A percentile compares a stretch with the other conserved stretches of the same genome.
Evolutionary conservation across 2,113 vertebrate genomes (phyloP).

Genomic region (Ammospiza caudacuta): DNA sequence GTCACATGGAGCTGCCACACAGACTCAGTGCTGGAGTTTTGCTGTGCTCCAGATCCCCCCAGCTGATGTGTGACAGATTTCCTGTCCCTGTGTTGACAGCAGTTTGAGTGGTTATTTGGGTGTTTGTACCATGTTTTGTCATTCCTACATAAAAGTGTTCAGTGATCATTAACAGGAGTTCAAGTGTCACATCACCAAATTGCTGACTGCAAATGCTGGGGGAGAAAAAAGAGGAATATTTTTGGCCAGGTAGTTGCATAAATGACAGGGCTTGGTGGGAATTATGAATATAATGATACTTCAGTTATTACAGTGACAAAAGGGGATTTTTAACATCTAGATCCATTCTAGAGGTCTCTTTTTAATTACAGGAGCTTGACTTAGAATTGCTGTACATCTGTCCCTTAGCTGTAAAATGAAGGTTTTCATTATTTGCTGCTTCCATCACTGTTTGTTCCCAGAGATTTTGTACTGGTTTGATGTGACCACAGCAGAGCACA

Average conservation of each 20-base stretch:
- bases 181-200: background rate
- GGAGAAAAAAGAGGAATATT: background rate
- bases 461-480: background rate
- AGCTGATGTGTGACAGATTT: background rate
- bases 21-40: background rate
- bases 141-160: background rate
- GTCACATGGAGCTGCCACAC: background rate
- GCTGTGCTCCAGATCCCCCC: background rate
- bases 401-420: background rate
- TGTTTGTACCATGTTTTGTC: background rate
- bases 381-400: background rate
- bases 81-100: background rate
- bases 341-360: background rate
- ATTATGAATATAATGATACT: background rate
- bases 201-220: background rate
- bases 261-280: background rate
- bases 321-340: background rate
- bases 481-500: background rate
- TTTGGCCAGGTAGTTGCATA: background rate
- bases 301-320: background rate
- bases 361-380: background rate
- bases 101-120: background rate
- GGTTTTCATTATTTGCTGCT: background rate
- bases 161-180: background rate
- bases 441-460: background rate